Percentiles rank a stretch among this genome's conserved stretches.
Evolutionary conservation across 2,888 invertebrate genomes (phyloP).

Genomic region (Philhelius pedissequus): DNA sequence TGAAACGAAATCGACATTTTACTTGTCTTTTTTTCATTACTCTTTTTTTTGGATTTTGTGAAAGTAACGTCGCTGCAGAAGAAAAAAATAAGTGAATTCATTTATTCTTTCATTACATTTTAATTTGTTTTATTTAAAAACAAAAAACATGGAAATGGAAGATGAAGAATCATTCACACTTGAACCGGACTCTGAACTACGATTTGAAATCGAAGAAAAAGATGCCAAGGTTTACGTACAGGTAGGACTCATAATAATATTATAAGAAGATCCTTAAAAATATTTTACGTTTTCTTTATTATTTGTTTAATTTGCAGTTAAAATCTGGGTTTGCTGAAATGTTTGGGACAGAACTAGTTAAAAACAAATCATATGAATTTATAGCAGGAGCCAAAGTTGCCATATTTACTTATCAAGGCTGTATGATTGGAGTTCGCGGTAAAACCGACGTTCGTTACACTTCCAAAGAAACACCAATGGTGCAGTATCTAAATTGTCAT

Average conservation of each 20-base stretch:
- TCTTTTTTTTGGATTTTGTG: too few species aligned
- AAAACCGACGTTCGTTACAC: conserved; percentile 96
- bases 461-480: conserved; percentile 98
- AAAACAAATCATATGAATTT: conserved; percentile 94
- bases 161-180: conserved; percentile 87
- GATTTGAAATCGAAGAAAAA: conserved; percentile 95
- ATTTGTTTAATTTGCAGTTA: conserved; percentile 81
- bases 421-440: conserved; percentile 90
- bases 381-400: conserved; percentile 95
- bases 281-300: neutral
- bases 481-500: conserved; percentile 96
- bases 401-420: conserved; percentile 97
- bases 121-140: neutral
- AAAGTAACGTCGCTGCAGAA: neutral
- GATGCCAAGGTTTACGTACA: conserved; percentile 90
- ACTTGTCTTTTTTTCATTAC: too few species aligned
- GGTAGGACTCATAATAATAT: conserved; percentile 78
- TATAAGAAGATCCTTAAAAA: neutral
- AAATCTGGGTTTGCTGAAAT: conserved; percentile 95
- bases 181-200: conserved; percentile 92
- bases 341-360: conserved; percentile 97
- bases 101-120: neutral
- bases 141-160: conserved; percentile 48
- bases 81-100: neutral
- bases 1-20: too few species aligned